A percentile compares a stretch with the other conserved stretches of the same genome.
Conservation (phyloP, 2,113 vertebrate genomes). For the Mesocricetus auratus region DNA sequence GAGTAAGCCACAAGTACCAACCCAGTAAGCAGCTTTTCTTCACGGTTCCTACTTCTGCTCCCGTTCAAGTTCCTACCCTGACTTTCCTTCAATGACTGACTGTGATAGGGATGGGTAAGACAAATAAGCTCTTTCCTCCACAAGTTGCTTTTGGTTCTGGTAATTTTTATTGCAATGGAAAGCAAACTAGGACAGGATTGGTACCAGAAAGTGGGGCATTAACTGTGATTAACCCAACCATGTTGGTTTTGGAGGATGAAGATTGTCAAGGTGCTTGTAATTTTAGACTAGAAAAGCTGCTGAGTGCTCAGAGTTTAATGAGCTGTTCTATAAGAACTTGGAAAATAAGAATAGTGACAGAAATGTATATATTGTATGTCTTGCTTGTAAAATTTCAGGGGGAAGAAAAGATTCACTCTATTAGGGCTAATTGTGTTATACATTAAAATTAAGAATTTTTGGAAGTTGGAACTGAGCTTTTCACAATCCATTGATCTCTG, state of each 20-base stretch:
- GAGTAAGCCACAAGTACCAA: too few relatives aligned
- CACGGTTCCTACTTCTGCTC: neutral
- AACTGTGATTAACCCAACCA: neutral
- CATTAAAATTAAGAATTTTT: neutral
- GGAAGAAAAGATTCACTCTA: neutral
- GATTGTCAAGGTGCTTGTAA: neutral
- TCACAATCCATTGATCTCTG: neutral
- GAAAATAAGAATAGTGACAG: neutral
- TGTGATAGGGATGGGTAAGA: neutral
- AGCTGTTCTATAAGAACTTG: neutral
- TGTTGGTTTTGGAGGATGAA: neutral
- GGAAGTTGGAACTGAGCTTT: neutral
- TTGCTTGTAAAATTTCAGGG: neutral
- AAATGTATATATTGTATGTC: neutral
- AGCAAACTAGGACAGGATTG: neutral
- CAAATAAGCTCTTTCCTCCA: neutral
- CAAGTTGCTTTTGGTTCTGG: neutral
- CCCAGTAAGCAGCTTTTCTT: neutral
- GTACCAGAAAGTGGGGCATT: neutral
- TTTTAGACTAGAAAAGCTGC: neutral
- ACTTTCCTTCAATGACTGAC: neutral
- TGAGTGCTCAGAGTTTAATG: neutral
- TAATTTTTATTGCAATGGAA: neutral
- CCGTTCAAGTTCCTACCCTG: neutral
- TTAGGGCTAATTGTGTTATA: neutral